These are phyloP conservation scores for Lemur catta DNA, from an alignment of 2,797 vertebrate genomes.

Conservation along the genomic window DNA sequence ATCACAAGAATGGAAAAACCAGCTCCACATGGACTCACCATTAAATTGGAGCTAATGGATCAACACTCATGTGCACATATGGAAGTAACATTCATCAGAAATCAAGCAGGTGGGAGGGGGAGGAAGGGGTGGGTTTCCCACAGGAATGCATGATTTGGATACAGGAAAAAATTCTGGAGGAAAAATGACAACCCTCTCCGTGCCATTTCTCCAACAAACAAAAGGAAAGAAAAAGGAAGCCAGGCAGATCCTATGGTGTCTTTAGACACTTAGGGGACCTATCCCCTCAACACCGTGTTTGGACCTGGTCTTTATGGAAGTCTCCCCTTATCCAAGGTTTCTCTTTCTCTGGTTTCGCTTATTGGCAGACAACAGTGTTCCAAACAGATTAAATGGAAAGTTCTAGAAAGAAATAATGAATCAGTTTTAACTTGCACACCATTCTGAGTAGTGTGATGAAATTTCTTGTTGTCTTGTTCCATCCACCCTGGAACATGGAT, in stretches of 20 bases:
- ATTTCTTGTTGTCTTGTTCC: too few relatives aligned
- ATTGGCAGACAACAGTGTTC: background rate
- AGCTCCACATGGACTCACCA: too few relatives aligned
- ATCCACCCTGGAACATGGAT: too few relatives aligned
- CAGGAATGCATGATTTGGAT: too few relatives aligned
- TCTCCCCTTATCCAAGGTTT: background rate
- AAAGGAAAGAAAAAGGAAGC: background rate
- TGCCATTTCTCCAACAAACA: background rate
- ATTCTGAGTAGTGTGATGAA: too few relatives aligned
- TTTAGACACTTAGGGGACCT: background rate
- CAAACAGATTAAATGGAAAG: background rate
- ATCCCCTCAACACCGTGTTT: background rate
- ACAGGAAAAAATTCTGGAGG: background rate
- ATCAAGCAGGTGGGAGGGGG: too few relatives aligned
- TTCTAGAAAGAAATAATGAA: background rate
- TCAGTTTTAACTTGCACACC: background rate
- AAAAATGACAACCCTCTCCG: background rate
- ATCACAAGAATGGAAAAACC: too few relatives aligned
- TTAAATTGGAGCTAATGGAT: too few relatives aligned
- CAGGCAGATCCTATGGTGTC: too few relatives aligned
- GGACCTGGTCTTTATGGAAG: background rate
- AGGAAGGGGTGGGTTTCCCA: background rate
- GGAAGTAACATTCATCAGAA: rapidly evolving
- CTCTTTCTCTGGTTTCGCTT: background rate
- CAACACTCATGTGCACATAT: too few relatives aligned